Evolutionary conservation across 2,888 invertebrate species (phyloP).

Genomic region (Acanthosoma haemorrhoidale): DNA sequence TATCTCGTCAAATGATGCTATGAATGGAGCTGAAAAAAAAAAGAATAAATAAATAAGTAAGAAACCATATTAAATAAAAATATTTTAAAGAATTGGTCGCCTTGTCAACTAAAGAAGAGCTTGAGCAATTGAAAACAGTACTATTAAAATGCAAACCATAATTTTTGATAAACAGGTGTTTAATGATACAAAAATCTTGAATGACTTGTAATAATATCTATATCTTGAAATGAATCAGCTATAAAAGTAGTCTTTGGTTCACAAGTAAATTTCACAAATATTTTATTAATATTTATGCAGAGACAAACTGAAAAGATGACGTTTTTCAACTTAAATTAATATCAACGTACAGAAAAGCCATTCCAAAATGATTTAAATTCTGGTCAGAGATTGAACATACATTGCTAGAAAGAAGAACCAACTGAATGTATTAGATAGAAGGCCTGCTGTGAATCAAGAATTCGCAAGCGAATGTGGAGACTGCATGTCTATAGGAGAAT

Average conservation of each 20-base stretch:
- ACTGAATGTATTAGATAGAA: constrained; percentile 20
- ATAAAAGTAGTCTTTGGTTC: too few species aligned
- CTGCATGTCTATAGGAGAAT: constrained; percentile 17
- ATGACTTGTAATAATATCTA: neutral
- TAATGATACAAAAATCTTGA: too few species aligned
- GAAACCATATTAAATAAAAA: neutral
- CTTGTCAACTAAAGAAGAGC: neutral
- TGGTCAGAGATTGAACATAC: constrained; percentile 16
- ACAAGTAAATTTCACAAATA: too few species aligned
- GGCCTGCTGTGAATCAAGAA: constrained; percentile 12
- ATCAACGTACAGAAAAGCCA: constrained; percentile 13
- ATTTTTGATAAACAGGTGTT: neutral
- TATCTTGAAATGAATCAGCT: neutral
- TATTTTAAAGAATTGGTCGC: neutral
- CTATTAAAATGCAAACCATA: neutral
- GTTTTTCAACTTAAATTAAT: constrained; percentile 14
- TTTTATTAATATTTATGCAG: too few species aligned
- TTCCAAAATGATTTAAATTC: constrained; percentile 9
- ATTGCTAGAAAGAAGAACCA: constrained; percentile 21
- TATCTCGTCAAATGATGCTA: constrained; percentile 48
- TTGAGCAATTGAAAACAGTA: neutral
- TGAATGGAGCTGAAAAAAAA: constrained; percentile 36
- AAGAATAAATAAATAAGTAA: neutral
- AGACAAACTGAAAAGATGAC: constrained; percentile 13
- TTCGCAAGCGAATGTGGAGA: constrained; percentile 5